These are phyloP conservation scores for Zaprionus inermis DNA, from an alignment of 1,140 invertebrate genomes.

Conservation along the genomic window DNA sequence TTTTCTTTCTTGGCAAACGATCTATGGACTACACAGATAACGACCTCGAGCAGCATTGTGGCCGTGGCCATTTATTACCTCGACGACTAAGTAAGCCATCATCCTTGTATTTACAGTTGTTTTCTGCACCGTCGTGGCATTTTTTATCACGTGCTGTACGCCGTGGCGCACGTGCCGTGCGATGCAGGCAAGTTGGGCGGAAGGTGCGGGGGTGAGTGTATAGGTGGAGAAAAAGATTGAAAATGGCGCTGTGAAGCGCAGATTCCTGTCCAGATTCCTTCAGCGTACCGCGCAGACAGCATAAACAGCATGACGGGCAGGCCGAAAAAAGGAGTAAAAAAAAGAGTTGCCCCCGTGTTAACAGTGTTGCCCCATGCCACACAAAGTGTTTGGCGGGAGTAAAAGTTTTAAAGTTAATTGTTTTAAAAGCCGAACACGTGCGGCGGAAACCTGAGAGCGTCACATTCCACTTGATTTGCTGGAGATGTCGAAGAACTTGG, in stretches of 20 bases:
- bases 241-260: conserved; percentile 49
- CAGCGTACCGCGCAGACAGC: conserved; percentile 43
- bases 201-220: neutral
- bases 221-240: conserved; percentile 41
- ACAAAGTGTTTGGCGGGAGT: conserved; percentile 46
- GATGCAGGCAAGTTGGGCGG: neutral
- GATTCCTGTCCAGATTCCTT: conserved; percentile 63
- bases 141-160: conserved; percentile 48
- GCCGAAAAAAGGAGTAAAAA: conserved; percentile 32
- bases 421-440: conserved; percentile 64
- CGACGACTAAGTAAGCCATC: conserved; percentile 71
- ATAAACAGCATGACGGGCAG: conserved; percentile 51
- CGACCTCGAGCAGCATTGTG: conserved; percentile 47
- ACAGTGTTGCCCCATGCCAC: neutral
- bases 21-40: conserved; percentile 36
- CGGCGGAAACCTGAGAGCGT: conserved; percentile 22
- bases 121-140: conserved; percentile 48
- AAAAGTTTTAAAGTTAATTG: conserved; percentile 68
- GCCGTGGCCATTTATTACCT: conserved; percentile 71
- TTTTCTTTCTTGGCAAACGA: conserved; percentile 34
- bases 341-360: conserved; percentile 16
- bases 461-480: conserved; percentile 6
- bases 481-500: too few relatives aligned
- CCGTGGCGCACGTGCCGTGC: conserved; percentile 55
- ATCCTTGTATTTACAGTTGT: conserved; percentile 75